Conservation (phyloP, 2,797 vertebrate genomes). For the Tokudaia muenninki region DNA sequence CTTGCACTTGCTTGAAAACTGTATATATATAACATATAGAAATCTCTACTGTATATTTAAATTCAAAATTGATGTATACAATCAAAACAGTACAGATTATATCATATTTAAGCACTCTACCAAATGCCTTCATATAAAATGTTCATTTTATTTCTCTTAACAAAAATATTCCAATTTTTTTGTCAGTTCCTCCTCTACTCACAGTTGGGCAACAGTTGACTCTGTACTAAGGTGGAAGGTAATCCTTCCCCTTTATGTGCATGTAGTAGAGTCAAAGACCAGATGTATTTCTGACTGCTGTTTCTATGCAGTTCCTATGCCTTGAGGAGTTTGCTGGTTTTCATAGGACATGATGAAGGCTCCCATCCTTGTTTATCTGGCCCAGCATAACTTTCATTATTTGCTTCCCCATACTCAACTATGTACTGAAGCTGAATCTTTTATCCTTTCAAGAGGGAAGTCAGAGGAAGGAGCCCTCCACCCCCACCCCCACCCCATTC, state of each 20-base stretch:
- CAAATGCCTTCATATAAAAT: conserved; percentile 1
- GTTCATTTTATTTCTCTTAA: background rate
- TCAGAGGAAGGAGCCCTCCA: background rate
- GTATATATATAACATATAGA: background rate
- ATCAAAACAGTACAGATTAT: background rate
- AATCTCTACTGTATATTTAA: background rate
- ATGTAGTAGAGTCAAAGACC: background rate
- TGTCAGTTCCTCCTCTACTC: background rate
- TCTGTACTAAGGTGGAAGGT: background rate
- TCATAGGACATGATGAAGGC: background rate
- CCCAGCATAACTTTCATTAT: background rate
- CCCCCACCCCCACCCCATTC: background rate
- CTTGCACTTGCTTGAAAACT: conserved; percentile 13
- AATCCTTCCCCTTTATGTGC: background rate
- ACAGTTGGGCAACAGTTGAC: background rate
- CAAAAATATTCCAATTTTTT: background rate
- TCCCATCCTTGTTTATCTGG: background rate
- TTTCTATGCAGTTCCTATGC: background rate
- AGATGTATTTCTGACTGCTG: background rate
- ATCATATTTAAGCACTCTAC: background rate
- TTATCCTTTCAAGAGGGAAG: background rate
- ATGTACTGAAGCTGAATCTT: background rate
- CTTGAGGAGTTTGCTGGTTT: background rate
- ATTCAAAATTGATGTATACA: background rate
- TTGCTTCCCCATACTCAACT: background rate